Percentiles rank a stretch among this genome's conserved stretches.
Conservation (phyloP, 2,888 invertebrate species). For the Vannuccia rotundouncinata region DNA sequence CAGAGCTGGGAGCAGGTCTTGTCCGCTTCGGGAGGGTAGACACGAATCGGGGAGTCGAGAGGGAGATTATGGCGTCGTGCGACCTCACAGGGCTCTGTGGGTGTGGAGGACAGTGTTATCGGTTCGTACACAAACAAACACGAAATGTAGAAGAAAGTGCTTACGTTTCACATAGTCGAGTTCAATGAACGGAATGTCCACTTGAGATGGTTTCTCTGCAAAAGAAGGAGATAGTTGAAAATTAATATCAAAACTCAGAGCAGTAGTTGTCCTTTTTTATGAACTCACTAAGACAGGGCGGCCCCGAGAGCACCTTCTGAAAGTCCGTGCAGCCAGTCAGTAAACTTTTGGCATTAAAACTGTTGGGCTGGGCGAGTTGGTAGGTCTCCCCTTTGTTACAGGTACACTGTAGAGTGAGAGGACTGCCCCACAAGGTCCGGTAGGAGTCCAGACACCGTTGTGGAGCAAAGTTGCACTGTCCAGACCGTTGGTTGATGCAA, state of each 20-base stretch:
- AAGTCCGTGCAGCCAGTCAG: background rate
- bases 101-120: background rate
- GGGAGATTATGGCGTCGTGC: background rate
- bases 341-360: background rate
- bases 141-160: no score
- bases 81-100: background rate
- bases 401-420: slow-evolving; percentile 10
- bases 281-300: background rate
- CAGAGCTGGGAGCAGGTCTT: background rate
- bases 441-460: slow-evolving; percentile 23
- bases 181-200: background rate
- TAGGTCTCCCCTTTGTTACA: slow-evolving; percentile 16
- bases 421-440: slow-evolving; percentile 24
- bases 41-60: background rate
- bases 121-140: background rate
- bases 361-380: background rate
- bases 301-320: background rate
- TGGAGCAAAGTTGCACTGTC: background rate
- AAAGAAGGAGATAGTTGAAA: background rate
- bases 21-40: background rate
- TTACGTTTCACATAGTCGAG: background rate
- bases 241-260: no score
- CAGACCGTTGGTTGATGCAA: background rate
- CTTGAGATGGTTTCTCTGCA: background rate
- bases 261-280: no score